Evolutionary conservation across 2,797 vertebrate species (phyloP), one percentile per base, ranked within the genome.

Genomic region (Rhadinocentrus ornatus): DNA sequence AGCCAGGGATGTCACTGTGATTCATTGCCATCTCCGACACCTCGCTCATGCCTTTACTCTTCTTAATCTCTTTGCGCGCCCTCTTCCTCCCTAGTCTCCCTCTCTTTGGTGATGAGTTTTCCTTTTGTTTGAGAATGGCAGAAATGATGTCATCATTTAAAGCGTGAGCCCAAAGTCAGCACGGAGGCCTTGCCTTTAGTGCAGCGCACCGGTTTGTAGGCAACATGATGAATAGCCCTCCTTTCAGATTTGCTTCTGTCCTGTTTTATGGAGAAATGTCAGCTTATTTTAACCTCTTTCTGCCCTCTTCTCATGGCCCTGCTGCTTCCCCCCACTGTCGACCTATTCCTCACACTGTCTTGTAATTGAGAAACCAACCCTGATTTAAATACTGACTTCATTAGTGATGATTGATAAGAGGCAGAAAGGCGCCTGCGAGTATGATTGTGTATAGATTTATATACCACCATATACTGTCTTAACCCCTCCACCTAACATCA

Each of bases 101-200:
- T 80, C 75, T 69, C 74, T 71, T 65, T 56, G 67, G 77, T 90
- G 89, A 93, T 93, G 89, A 86, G 75, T 91, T 93, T 90, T 86
- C 81, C 90, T 90, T 92, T 92, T 86, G 89, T 91, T 87, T 86
- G 73, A 82, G 80, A 89, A 86, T 87, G 86, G 70, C 88, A 87
- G 84, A 82, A 86, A 85, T 93, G 88, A 93, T 88, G 87, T 92
- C 92, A 90, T 90, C 84, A 86, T 89, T 87, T 83, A 74, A 83
- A 88, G 80, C 71, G 50, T 74, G 66, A 80, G 65, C 81, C 69
- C 0, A 13, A 66, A 81, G 73, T 83, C 78, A 35, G 71, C 71
- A 84, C 22, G 70, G 77, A 87, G 81, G 81, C 82, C 81, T 87
- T 7, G 62, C 65, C 75, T 82, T 81, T 37, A 39, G 75, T 53